Conservation (phyloP, 2,797 vertebrate genomes). For the Danio albolineatus region DNA sequence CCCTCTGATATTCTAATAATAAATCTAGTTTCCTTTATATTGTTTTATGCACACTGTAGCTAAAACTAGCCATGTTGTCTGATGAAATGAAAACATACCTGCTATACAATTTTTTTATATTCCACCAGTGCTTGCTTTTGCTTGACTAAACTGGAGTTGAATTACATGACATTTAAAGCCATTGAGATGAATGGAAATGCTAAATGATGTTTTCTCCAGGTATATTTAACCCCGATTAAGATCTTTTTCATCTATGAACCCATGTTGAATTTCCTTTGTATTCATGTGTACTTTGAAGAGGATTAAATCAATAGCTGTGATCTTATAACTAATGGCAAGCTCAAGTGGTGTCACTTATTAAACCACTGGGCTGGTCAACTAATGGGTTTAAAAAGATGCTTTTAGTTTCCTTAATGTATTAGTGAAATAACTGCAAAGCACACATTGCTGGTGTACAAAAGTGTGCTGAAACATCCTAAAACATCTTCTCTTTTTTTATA, state of each 20-base stretch:
- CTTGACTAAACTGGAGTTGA: neutral
- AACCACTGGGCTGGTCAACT: neutral
- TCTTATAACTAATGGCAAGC: neutral
- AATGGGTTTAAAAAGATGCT: conserved; percentile 11
- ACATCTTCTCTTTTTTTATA: too few relatives aligned
- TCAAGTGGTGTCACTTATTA: neutral
- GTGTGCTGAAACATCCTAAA: conserved; percentile 4
- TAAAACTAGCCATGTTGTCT: neutral
- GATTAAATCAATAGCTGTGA: neutral
- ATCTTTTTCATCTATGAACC: neutral
- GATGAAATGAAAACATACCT: neutral
- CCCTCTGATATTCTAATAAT: neutral
- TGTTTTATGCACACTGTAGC: neutral
- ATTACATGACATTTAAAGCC: neutral
- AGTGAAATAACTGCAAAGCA: neutral
- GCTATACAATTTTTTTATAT: too few relatives aligned
- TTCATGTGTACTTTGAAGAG: neutral
- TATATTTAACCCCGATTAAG: neutral
- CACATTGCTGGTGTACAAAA: neutral
- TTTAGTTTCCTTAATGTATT: neutral
- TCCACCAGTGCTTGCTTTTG: too few relatives aligned
- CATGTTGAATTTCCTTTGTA: neutral
- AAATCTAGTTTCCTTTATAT: neutral
- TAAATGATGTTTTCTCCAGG: neutral
- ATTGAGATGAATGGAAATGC: neutral